Conservation (phyloP, 30 jellyfish, hydroid and myxozoan species). For the Mastigias papua region DNA sequence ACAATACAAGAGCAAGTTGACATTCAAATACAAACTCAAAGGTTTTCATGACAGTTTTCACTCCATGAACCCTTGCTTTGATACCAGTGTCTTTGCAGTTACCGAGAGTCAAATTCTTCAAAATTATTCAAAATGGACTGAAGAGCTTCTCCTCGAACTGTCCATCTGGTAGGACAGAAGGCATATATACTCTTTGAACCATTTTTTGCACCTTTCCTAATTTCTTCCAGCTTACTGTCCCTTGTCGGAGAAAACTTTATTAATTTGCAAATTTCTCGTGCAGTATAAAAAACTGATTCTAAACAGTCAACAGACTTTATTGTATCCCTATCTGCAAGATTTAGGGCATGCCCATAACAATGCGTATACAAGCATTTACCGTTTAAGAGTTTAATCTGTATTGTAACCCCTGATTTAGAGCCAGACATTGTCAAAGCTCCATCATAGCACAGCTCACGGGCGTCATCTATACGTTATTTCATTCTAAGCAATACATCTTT, state of each 20-base stretch:
- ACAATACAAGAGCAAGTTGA: slow-evolving; percentile 14
- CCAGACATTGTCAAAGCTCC: slow-evolving; percentile 79
- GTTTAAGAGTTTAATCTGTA: slow-evolving; percentile 25
- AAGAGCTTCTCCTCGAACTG: slow-evolving; percentile 27
- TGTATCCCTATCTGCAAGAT: slow-evolving; percentile 59
- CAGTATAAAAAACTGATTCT: slow-evolving; percentile 51
- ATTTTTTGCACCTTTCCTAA: slow-evolving; percentile 18
- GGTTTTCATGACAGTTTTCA: slow-evolving; percentile 34
- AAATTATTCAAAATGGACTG: background rate
- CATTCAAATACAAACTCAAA: slow-evolving; percentile 48
- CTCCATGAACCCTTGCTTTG: slow-evolving; percentile 53
- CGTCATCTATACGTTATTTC: slow-evolving; percentile 64
- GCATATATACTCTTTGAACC: slow-evolving; percentile 41
- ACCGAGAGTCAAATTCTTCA: slow-evolving; percentile 24
- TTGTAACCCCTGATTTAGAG: slow-evolving; percentile 55
- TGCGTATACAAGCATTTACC: slow-evolving; percentile 59
- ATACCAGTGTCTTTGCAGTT: slow-evolving; percentile 40
- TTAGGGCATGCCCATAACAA: slow-evolving; percentile 60
- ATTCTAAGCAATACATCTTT: slow-evolving; percentile 48
- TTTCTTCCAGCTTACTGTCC: slow-evolving; percentile 48
- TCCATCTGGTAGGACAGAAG: slow-evolving; percentile 72
- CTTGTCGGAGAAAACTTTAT: slow-evolving; percentile 40
- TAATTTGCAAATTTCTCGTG: slow-evolving; percentile 27
- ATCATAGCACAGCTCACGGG: slow-evolving; percentile 73
- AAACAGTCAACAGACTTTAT: slow-evolving; percentile 58